phyloP scores from a whole-genome alignment of 2,113 vertebrate genomes.

The Ameiurus melas region DNA sequence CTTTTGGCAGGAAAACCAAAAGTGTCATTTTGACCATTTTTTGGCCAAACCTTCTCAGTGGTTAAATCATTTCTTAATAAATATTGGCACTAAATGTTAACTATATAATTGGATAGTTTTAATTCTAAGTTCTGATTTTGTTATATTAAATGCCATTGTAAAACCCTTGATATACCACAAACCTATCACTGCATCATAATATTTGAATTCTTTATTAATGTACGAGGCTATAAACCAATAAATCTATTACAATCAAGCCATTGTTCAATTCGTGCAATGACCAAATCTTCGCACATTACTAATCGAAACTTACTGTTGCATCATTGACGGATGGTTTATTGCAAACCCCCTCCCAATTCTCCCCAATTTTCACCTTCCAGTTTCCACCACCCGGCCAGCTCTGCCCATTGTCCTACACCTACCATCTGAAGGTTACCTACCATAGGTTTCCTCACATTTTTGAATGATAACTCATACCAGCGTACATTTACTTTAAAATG shows the following conservation, averaged over 20 bases:
- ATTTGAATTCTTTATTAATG: too few species aligned
- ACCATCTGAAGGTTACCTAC: too few species aligned
- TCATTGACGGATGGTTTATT: background rate
- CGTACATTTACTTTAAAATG: background rate
- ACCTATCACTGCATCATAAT: too few species aligned
- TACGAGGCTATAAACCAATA: too few species aligned
- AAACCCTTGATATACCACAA: too few species aligned
- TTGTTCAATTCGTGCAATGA: background rate
- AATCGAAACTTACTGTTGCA: background rate
- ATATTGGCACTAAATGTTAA: background rate
- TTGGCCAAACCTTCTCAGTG: too few species aligned
- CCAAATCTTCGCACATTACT: background rate
- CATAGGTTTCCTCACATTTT: background rate
- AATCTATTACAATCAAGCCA: background rate
- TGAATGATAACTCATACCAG: background rate
- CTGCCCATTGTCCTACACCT: background rate
- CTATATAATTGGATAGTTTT: background rate
- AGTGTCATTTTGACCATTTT: too few species aligned
- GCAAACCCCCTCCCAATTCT: too few species aligned
- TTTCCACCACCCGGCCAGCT: background rate
- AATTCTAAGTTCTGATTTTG: background rate
- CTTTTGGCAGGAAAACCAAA: too few species aligned
- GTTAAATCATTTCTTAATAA: background rate
- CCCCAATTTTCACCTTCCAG: background rate
- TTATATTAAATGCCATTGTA: too few species aligned